Conservation (phyloP, 2,113 vertebrate genomes). For the Chlorocebus sabaeus region DNA sequence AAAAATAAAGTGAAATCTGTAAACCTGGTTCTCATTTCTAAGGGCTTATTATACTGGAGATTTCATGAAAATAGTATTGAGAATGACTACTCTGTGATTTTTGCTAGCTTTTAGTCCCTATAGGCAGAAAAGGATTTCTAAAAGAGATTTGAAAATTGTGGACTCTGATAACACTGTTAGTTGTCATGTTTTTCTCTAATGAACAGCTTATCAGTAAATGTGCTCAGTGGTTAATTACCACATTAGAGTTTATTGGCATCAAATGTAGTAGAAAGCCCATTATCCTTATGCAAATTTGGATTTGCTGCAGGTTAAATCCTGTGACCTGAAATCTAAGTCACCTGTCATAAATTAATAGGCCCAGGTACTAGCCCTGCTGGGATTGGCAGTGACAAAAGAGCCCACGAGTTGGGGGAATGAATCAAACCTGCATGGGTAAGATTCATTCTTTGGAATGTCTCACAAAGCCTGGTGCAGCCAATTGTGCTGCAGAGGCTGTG, state of each 20-base stretch:
- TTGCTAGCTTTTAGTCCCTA: slow-evolving; percentile 22
- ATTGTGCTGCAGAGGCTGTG: neutral
- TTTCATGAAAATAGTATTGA: neutral
- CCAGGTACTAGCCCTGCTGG: neutral
- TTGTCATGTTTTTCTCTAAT: slow-evolving; percentile 66
- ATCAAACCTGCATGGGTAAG: neutral
- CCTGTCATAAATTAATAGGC: slow-evolving; percentile 48
- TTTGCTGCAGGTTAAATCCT: slow-evolving; percentile 54
- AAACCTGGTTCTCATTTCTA: neutral
- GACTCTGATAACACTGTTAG: slow-evolving; percentile 58
- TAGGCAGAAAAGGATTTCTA: slow-evolving; percentile 25
- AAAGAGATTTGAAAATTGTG: slow-evolving; percentile 62
- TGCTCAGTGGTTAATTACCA: slow-evolving; percentile 64
- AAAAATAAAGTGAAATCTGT: neutral
- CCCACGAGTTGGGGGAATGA: neutral
- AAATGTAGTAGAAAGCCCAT: slow-evolving; percentile 55
- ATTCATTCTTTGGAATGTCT: neutral
- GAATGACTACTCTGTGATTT: neutral
- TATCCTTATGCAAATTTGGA: slow-evolving; percentile 64
- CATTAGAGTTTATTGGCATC: slow-evolving; percentile 49
- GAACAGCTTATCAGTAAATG: slow-evolving; percentile 69
- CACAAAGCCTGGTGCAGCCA: neutral
- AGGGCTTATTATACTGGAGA: neutral
- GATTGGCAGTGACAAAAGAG: neutral
- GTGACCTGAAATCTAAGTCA: slow-evolving; percentile 49